Conservation (phyloP, 2,888 invertebrate species). For the Polietes domitor region DNA sequence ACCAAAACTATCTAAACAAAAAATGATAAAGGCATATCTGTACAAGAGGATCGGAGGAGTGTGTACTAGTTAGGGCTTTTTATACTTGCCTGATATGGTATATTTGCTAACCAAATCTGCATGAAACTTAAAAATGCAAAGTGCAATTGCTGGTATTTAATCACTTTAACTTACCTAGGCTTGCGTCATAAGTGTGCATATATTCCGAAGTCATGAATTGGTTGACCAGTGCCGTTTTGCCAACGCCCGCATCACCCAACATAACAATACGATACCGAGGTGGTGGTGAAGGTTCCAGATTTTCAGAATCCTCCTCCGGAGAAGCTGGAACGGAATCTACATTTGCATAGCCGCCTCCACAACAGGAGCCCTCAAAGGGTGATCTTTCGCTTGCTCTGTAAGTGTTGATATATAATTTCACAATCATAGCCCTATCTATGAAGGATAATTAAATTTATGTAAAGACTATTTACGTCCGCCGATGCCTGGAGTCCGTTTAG, state of each 20-base stretch:
- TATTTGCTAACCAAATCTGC: constrained; percentile 9
- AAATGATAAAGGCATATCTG: neutral
- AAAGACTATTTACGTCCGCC: too few species aligned
- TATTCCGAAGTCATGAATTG: constrained; percentile 98
- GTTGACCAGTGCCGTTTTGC: constrained; percentile 93
- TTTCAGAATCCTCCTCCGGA: constrained; percentile 86
- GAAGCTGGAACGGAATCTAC: constrained; percentile 89
- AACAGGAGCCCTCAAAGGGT: constrained; percentile 93
- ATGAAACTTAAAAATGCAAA: constrained; percentile 33
- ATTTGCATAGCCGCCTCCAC: constrained; percentile 89
- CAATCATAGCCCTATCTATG: too few species aligned
- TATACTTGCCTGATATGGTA: constrained; percentile 53
- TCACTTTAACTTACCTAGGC: constrained; percentile 86
- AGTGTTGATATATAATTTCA: too few species aligned
- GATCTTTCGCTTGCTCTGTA: constrained; percentile 90
- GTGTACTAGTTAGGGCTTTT: constrained; percentile 49
- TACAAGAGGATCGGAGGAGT: neutral
- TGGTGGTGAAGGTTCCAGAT: constrained; percentile 81
- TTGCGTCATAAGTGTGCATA: constrained; percentile 96
- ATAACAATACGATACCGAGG: constrained; percentile 90
- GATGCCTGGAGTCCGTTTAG: too few species aligned
- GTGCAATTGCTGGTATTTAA: neutral
- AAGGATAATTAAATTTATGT: too few species aligned
- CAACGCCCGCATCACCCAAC: constrained; percentile 92
- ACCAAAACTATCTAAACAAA: constrained; percentile 56